phyloP scores from a whole-genome alignment of 2,113 vertebrate species.

The Tricholaema leucomelas region DNA sequence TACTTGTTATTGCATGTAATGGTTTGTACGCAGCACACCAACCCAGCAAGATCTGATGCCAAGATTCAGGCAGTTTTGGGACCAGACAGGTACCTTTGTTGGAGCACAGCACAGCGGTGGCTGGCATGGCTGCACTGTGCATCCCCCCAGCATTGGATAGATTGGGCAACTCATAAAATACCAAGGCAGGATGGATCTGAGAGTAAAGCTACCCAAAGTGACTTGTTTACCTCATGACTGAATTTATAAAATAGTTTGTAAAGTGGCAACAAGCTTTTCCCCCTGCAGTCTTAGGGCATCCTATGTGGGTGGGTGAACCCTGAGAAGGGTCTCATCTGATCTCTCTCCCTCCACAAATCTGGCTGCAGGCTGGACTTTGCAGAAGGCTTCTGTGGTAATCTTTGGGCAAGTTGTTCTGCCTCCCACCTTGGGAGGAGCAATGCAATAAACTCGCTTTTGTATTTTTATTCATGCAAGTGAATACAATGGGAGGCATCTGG shows the following conservation, averaged over 20 bases:
- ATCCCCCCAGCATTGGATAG: background rate
- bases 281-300: background rate
- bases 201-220: background rate
- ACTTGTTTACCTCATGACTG: background rate
- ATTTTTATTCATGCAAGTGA: background rate
- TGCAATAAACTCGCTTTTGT: accelerated
- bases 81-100: background rate
- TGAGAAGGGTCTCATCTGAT: background rate
- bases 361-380: background rate
- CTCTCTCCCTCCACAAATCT: background rate
- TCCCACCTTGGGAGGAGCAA: background rate
- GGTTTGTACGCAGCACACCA: background rate
- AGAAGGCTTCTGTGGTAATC: background rate
- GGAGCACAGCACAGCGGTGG: background rate
- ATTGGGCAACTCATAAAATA: background rate
- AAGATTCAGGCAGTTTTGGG: background rate
- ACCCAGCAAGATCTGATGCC: background rate
- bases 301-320: background rate
- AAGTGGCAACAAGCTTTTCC: background rate
- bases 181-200: background rate
- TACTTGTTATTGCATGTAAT: slow-evolving; percentile 11
- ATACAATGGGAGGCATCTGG: background rate
- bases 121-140: background rate
- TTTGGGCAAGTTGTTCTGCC: background rate
- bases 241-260: background rate